Percentiles rank a stretch among this genome's conserved stretches.
phyloP scores from a whole-genome alignment of 2,888 invertebrate genomes.

The Cactoblastis cactorum region DNA sequence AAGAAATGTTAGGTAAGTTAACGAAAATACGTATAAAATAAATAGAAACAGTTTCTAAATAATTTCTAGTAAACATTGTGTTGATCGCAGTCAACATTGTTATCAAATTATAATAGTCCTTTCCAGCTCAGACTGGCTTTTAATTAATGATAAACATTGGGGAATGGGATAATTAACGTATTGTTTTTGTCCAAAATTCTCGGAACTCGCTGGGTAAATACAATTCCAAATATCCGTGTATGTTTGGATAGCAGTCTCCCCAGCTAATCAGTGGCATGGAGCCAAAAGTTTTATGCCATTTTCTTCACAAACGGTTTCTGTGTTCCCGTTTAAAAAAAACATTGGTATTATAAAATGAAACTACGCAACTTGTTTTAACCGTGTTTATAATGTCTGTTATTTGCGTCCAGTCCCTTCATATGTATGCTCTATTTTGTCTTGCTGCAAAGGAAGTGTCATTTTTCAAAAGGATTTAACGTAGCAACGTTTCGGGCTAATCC shows the following conservation, averaged over 20 bases:
- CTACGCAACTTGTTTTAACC: constrained; percentile 41
- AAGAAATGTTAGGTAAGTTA: too few relatives aligned
- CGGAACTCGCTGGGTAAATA: constrained; percentile 40
- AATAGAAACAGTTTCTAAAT: too few relatives aligned
- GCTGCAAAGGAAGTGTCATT: constrained; percentile 37
- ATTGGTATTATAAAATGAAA: constrained; percentile 35
- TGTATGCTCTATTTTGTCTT: constrained; percentile 34
- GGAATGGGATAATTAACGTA: constrained; percentile 4
- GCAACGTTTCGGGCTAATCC: constrained; percentile 34
- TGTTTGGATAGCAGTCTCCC: constrained; percentile 40
- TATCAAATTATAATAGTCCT: neutral
- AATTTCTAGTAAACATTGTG: too few relatives aligned
- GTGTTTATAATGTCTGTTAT: constrained; percentile 47
- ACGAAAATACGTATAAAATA: too few relatives aligned
- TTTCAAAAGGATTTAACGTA: constrained; percentile 48
- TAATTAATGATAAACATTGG: constrained; percentile 5
- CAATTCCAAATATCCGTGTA: constrained; percentile 35
- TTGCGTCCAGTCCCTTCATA: constrained; percentile 42
- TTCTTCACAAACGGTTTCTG: constrained; percentile 27
- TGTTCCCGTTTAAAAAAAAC: constrained; percentile 10
- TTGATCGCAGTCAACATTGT: too few relatives aligned
- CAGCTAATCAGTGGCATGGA: constrained; percentile 37
- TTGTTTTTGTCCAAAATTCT: constrained; percentile 31
- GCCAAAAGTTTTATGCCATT: constrained; percentile 39
- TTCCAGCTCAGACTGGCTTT: neutral